Percentiles rank a stretch among this genome's conserved stretches.
These are phyloP conservation scores for Hyposmocoma kahamanoa DNA, from an alignment of 1,140 invertebrate species.

Conservation along the genomic window DNA sequence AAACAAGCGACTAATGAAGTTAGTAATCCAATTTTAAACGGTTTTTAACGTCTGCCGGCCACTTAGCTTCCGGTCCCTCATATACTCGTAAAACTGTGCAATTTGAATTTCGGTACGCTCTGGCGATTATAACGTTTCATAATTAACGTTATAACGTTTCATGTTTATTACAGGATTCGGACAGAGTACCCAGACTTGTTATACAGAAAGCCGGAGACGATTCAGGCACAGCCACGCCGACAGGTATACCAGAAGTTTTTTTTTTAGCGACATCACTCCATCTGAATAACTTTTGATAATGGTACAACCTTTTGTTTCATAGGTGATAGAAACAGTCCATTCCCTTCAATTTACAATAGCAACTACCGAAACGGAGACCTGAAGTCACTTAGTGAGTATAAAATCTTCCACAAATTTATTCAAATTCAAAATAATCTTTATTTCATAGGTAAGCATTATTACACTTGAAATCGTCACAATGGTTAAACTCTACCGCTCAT, in stretches of 20 bases:
- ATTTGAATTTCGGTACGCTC: not conserved
- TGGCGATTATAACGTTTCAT: not conserved
- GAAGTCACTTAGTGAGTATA: slow-evolving; percentile 53
- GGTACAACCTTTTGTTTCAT: slow-evolving; percentile 11
- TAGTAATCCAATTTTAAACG: slow-evolving; percentile 67
- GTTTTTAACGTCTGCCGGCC: slow-evolving; percentile 49
- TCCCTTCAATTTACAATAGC: slow-evolving; percentile 24
- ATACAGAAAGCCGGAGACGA: not conserved
- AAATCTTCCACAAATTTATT: too few species aligned
- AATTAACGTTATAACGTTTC: not conserved
- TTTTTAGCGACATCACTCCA: not conserved
- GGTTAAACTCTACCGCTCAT: too few species aligned
- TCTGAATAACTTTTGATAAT: not conserved
- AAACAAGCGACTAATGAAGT: slow-evolving; percentile 70
- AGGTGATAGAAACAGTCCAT: slow-evolving; percentile 34
- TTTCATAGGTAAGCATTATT: too few species aligned
- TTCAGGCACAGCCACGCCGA: not conserved
- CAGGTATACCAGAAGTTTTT: not conserved
- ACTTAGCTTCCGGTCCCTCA: slow-evolving; percentile 13
- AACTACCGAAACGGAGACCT: slow-evolving; percentile 48
- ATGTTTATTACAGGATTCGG: slow-evolving; percentile 36
- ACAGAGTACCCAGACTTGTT: slow-evolving; percentile 10
- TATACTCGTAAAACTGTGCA: not conserved
- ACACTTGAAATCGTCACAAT: too few species aligned
- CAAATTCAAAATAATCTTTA: too few species aligned